Percentiles rank a stretch among this genome's conserved stretches.
Conservation (phyloP, 2,888 invertebrate species). For the Muschampia plurimacula region DNA sequence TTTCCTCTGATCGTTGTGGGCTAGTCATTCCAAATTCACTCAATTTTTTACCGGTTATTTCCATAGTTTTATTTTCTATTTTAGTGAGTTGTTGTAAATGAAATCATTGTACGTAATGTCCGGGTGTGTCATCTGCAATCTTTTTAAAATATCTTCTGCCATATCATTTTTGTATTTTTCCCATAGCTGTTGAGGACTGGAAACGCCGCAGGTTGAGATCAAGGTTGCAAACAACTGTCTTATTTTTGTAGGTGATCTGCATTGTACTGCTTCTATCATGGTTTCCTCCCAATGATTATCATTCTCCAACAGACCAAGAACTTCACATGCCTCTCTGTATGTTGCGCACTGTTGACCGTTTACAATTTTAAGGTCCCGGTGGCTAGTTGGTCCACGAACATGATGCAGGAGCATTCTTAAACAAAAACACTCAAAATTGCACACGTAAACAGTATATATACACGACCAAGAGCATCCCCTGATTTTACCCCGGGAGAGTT, state of each 20-base stretch:
- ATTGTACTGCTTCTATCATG: slow-evolving; percentile 52
- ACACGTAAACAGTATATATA: slow-evolving; percentile 50
- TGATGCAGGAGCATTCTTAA: slow-evolving; percentile 16
- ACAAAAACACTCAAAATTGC: slow-evolving; percentile 15
- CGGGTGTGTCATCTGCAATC: too few species aligned
- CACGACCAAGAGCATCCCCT: slow-evolving; percentile 47
- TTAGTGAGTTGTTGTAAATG: too few species aligned
- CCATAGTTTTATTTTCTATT: too few species aligned
- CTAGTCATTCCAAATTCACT: too few species aligned
- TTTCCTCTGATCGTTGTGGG: too few species aligned
- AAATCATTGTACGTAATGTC: too few species aligned
- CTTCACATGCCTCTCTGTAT: slow-evolving; percentile 54
- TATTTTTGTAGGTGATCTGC: slow-evolving; percentile 42
- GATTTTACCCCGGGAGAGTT: slow-evolving; percentile 45
- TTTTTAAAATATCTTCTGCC: too few species aligned
- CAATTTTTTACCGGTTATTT: too few species aligned
- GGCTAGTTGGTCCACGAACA: slow-evolving; percentile 10
- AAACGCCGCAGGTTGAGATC: too few species aligned
- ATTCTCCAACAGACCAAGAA: slow-evolving; percentile 54
- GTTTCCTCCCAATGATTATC: slow-evolving; percentile 35
- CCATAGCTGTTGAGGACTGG: too few species aligned
- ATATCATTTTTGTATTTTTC: too few species aligned
- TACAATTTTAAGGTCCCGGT: slow-evolving; percentile 51
- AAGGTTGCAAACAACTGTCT: slow-evolving; percentile 47
- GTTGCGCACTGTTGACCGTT: slow-evolving; percentile 49